Evolutionary conservation across 1,140 invertebrate species (phyloP).

Genomic region (Zaprionus ghesquierei): DNA sequence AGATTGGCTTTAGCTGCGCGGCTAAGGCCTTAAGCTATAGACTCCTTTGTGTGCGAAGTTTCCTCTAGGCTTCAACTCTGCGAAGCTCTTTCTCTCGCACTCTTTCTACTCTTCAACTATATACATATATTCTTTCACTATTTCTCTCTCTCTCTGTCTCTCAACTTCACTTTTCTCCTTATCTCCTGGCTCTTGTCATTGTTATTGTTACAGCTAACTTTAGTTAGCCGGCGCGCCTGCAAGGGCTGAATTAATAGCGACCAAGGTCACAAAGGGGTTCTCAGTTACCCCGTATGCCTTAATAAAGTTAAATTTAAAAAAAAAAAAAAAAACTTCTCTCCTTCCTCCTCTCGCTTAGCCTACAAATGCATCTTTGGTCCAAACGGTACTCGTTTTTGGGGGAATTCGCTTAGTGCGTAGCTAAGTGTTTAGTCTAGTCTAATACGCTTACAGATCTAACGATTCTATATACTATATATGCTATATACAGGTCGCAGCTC

Average conservation of each 20-base stretch:
- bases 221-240: too few relatives aligned
- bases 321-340: too few relatives aligned
- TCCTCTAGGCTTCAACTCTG: not conserved
- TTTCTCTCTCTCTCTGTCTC: not conserved
- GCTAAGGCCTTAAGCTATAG: slow-evolving; percentile 70
- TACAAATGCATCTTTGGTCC: slow-evolving; percentile 79
- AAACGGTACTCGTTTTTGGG: slow-evolving; percentile 53
- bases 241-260: too few relatives aligned
- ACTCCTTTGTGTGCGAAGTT: slow-evolving; percentile 42
- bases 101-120: not conserved
- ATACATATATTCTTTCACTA: not conserved
- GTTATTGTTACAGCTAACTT: too few relatives aligned
- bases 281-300: too few relatives aligned
- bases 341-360: slow-evolving; percentile 36
- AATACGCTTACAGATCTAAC: slow-evolving; percentile 2
- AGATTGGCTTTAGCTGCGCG: slow-evolving; percentile 44
- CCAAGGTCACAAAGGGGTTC: too few relatives aligned
- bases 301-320: too few relatives aligned
- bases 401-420: slow-evolving; percentile 10
- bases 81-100: not conserved
- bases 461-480: not conserved
- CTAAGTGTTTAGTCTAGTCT: slow-evolving; percentile 1
- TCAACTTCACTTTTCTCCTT: not conserved
- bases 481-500: slow-evolving; percentile 33
- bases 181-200: too few relatives aligned